Percentiles rank a stretch among this genome's conserved stretches.
Conservation (phyloP, 2,888 invertebrate species). For the Syritta pipiens region DNA sequence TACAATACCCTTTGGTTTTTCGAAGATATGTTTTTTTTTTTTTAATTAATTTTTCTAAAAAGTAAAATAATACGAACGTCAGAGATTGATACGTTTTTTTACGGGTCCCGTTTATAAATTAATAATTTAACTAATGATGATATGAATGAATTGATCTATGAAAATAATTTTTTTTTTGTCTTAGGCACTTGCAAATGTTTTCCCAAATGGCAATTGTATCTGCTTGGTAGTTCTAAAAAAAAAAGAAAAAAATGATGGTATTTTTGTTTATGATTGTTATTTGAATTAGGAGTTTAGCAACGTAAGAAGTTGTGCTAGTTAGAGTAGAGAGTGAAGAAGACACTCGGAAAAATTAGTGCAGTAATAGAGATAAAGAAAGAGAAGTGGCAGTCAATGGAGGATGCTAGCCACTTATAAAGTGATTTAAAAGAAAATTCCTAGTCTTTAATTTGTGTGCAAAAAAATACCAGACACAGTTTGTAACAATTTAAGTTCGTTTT, state of each 20-base stretch:
- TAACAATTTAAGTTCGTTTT: too few species aligned
- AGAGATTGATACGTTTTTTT: too few species aligned
- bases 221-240: constrained; percentile 73
- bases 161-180: background rate
- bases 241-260: constrained; percentile 56
- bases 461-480: too few species aligned
- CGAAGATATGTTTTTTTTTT: background rate
- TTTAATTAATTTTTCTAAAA: background rate
- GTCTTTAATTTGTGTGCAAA: too few species aligned
- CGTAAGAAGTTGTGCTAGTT: background rate
- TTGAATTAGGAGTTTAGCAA: background rate
- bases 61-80: too few species aligned
- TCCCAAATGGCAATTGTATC: constrained; percentile 73
- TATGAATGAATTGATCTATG: background rate
- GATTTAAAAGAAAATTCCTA: too few species aligned
- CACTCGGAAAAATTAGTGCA: too few species aligned
- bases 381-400: too few species aligned
- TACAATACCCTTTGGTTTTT: constrained; percentile 30
- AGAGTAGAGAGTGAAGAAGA: background rate
- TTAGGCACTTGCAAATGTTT: constrained; percentile 74
- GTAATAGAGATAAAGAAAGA: background rate
- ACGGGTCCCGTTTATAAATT: too few species aligned
- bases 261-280: constrained; percentile 19
- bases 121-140: too few species aligned
- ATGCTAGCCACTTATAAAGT: too few species aligned